phyloP scores from a whole-genome alignment of 2,113 vertebrate genomes.

The Hassar affinis region DNA sequence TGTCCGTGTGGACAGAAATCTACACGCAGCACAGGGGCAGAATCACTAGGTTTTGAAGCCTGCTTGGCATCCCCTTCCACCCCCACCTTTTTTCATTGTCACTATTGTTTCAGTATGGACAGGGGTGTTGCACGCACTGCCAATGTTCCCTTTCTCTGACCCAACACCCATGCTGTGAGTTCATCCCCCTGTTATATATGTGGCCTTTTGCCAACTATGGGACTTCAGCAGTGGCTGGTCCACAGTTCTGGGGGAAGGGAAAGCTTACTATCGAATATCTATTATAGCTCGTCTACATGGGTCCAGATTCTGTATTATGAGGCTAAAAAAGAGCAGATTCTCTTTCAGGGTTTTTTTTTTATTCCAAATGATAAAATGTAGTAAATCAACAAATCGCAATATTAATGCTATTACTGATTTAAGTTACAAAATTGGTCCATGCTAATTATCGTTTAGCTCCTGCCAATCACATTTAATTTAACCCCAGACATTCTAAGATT shows the following conservation, averaged over 20 bases:
- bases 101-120: slow-evolving; percentile 20
- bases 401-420: slow-evolving; percentile 20
- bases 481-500: neutral
- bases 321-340: neutral
- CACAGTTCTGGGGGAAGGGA: neutral
- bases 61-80: neutral
- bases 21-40: slow-evolving; percentile 16
- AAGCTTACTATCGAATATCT: neutral
- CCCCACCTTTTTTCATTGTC: neutral
- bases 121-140: slow-evolving; percentile 27
- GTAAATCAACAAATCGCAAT: slow-evolving; percentile 28
- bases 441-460: slow-evolving; percentile 30
- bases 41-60: slow-evolving; percentile 45
- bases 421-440: slow-evolving; percentile 13
- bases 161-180: slow-evolving; percentile 21
- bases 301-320: slow-evolving; percentile 11
- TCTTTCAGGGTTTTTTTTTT: neutral
- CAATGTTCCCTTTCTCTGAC: slow-evolving; percentile 43
- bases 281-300: neutral
- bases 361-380: neutral
- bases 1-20: slow-evolving; percentile 39
- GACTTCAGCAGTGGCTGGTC: slow-evolving; percentile 22
- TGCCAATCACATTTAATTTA: slow-evolving; percentile 33
- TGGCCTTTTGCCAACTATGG: slow-evolving; percentile 20
- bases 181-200: slow-evolving; percentile 23